These are phyloP conservation scores for Drosophila fuyamai DNA, from an alignment of 1,140 invertebrate species.

Conservation along the genomic window DNA sequence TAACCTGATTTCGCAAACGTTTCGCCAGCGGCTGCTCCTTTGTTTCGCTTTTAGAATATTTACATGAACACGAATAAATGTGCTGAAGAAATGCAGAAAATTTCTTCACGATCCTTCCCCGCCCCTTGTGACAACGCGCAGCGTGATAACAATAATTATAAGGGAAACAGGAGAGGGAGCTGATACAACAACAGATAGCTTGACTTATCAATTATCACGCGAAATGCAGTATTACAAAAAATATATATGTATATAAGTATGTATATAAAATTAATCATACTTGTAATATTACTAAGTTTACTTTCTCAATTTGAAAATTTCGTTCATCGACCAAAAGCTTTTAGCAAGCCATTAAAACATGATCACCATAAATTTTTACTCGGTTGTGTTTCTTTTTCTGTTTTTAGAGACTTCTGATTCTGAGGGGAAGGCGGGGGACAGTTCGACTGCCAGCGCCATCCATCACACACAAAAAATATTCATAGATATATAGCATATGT, in stretches of 20 bases:
- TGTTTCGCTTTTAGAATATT: constrained; percentile 50
- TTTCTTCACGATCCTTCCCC: constrained; percentile 35
- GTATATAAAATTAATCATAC: constrained; percentile 43
- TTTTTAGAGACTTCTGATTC: constrained; percentile 31
- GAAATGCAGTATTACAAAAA: constrained; percentile 74
- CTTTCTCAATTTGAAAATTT: constrained; percentile 37
- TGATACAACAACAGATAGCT: constrained; percentile 59
- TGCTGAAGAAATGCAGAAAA: constrained; percentile 45
- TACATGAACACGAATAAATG: constrained; percentile 51
- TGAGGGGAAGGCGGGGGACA: constrained; percentile 36
- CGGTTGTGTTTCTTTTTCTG: constrained; percentile 50
- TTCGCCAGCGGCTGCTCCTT: constrained; percentile 22
- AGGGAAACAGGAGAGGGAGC: constrained; percentile 7
- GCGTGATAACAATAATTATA: constrained; percentile 53
- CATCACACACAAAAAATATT: constrained; percentile 70
- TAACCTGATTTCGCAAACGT: constrained; percentile 46
- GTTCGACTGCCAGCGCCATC: constrained; percentile 60
- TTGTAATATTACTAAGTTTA: constrained; percentile 38
- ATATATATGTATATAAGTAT: constrained; percentile 19
- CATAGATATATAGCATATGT: constrained; percentile 51
- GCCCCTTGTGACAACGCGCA: constrained; percentile 36
- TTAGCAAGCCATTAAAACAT: constrained; percentile 54
- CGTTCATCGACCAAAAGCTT: constrained; percentile 29
- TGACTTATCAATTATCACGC: constrained; percentile 80
- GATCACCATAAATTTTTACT: constrained; percentile 67